Evolutionary conservation across 2,797 vertebrate species (phyloP).

Genomic region (Syngnathus acus): DNA sequence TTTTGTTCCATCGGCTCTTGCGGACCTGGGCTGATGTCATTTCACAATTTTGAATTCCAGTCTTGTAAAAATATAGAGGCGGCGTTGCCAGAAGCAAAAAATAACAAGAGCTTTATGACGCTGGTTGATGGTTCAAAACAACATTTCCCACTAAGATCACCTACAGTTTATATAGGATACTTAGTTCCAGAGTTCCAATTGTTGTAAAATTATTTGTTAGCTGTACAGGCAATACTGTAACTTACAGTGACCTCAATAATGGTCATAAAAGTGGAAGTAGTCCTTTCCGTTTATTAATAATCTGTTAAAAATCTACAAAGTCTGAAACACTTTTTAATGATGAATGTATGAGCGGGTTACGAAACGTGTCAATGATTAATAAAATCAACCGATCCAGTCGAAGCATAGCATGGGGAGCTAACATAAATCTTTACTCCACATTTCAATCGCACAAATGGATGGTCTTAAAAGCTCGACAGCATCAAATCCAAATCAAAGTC

Average conservation of each 20-base stretch:
- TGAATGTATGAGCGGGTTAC: no score
- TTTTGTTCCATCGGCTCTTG: constrained; percentile 12
- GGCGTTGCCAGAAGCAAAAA: neutral
- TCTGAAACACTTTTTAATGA: no score
- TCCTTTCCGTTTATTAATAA: no score
- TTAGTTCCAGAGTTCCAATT: neutral
- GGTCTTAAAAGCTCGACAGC: neutral
- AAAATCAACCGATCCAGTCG: no score
- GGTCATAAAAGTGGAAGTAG: no score
- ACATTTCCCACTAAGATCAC: neutral
- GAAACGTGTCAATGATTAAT: no score
- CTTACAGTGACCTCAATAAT: neutral
- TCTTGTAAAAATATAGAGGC: neutral
- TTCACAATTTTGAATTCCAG: neutral
- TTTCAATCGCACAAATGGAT: neutral
- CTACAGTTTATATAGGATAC: neutral
- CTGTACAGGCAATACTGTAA: neutral
- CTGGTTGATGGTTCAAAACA: neutral
- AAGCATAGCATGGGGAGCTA: no score
- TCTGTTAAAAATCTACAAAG: no score
- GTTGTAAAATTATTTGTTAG: neutral
- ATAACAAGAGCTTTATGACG: neutral
- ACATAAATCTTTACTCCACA: no score
- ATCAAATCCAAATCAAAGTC: neutral
- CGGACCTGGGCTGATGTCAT: constrained; percentile 10